phyloP scores from a whole-genome alignment of 2,888 invertebrate species.

The Melanargia galathea region DNA sequence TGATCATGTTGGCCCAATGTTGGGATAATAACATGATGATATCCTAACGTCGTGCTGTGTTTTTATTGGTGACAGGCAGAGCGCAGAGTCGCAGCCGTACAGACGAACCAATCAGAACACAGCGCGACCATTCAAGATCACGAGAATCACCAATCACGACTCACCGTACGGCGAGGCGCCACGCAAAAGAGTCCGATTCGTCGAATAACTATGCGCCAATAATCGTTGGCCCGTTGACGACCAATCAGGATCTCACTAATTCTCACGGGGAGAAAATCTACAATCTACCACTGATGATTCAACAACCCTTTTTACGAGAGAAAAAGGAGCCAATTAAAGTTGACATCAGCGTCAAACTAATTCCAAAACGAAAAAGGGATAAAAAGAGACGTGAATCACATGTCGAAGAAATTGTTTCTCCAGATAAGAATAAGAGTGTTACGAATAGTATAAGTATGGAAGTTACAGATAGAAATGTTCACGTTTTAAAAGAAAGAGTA shows the following conservation, averaged over 20 bases:
- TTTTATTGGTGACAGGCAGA: constrained; percentile 82
- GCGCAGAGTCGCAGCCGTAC: constrained; percentile 80
- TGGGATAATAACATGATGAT: constrained; percentile 27
- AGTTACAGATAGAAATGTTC: constrained; percentile 65
- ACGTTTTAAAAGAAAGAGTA: constrained; percentile 63
- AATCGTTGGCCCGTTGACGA: constrained; percentile 76
- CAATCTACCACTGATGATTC: constrained; percentile 78
- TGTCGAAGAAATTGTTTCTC: constrained; percentile 56
- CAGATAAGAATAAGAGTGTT: constrained; percentile 62
- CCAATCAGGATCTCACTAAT: constrained; percentile 76
- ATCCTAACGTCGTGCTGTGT: constrained; percentile 81
- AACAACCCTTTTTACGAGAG: constrained; percentile 83
- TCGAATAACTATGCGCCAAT: constrained; percentile 79
- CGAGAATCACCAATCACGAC: constrained; percentile 63
- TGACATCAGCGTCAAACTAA: constrained; percentile 89
- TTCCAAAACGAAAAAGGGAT: constrained; percentile 83
- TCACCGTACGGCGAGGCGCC: constrained; percentile 70
- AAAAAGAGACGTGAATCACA: constrained; percentile 63
- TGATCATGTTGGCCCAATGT: constrained; percentile 10
- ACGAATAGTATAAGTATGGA: constrained; percentile 75
- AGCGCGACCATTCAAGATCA: constrained; percentile 75
- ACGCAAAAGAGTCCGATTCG: constrained; percentile 82
- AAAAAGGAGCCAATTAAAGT: constrained; percentile 89
- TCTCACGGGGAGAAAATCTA: constrained; percentile 71
- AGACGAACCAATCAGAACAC: constrained; percentile 83